A percentile compares a stretch with the other conserved stretches of the same genome.
Conservation (phyloP, 2,113 vertebrate species). For the Perca fluviatilis region DNA sequence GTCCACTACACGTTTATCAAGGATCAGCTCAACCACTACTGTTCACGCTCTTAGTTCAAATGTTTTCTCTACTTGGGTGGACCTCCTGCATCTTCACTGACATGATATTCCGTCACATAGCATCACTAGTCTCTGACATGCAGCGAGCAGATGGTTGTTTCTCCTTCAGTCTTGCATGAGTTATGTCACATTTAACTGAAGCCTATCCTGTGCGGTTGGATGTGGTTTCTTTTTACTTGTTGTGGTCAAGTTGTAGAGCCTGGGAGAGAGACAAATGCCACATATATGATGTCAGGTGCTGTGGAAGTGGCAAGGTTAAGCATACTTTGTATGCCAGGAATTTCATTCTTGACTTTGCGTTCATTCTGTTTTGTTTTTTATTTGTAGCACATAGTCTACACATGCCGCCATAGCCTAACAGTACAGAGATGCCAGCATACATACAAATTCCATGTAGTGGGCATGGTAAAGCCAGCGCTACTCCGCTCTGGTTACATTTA, state of each 20-base stretch:
- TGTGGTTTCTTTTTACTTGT: slow-evolving; percentile 11
- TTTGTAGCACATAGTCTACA: background rate
- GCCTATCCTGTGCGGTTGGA: background rate
- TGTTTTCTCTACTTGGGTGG: slow-evolving; percentile 25
- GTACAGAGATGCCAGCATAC: slow-evolving; percentile 7
- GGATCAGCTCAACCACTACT: slow-evolving; percentile 33
- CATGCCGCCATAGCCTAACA: background rate
- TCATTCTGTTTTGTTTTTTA: slow-evolving; percentile 1
- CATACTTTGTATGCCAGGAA: background rate
- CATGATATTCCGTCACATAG: slow-evolving; percentile 51
- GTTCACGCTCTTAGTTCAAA: slow-evolving; percentile 32
- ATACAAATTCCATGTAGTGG: background rate
- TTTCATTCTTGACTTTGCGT: background rate
- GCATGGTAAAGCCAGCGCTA: background rate
- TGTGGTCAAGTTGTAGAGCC: slow-evolving; percentile 11
- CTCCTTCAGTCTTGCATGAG: slow-evolving; percentile 7
- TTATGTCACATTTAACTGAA: slow-evolving; percentile 14
- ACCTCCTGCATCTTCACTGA: slow-evolving; percentile 47
- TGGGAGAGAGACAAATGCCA: background rate
- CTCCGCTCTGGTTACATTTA: slow-evolving; percentile 27
- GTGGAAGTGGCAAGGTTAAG: slow-evolving; percentile 15
- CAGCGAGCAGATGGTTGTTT: slow-evolving; percentile 18
- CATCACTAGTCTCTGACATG: slow-evolving; percentile 33
- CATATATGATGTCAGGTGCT: background rate
- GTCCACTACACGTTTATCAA: slow-evolving; percentile 51